Evolutionary conservation across 2,888 invertebrate species (phyloP).

Genomic region (Doris montereyensis): DNA sequence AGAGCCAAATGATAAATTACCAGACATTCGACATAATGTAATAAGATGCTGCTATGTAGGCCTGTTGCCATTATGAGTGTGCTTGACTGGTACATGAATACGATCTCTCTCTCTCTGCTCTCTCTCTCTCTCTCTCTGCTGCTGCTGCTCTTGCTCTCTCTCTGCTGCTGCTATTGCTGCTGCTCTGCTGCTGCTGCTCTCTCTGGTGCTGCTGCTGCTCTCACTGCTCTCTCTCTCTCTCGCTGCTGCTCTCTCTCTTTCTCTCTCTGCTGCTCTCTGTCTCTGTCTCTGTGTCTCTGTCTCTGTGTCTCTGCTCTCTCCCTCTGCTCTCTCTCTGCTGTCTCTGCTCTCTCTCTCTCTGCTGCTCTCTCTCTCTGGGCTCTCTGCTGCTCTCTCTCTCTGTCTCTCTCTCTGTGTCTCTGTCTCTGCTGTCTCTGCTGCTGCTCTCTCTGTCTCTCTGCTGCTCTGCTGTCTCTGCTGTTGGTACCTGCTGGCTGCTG

Average conservation of each 20-base stretch:
- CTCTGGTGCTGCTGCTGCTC: no score
- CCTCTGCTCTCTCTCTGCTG: not conserved
- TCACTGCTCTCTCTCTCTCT: not conserved
- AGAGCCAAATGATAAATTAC: no score
- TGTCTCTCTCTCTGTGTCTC: no score
- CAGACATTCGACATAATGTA: no score
- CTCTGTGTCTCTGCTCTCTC: conserved; percentile 2
- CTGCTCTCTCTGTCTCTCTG: not conserved
- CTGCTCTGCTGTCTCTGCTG: not conserved
- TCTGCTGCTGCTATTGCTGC: not conserved
- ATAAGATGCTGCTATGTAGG: no score
- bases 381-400: not conserved
- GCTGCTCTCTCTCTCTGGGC: not conserved
- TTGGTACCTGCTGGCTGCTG: not conserved
- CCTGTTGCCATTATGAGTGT: no score
- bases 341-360: not conserved
- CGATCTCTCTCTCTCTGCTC: no score
- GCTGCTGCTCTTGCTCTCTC: not conserved
- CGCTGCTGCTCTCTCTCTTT: not conserved
- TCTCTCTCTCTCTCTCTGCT: conserved; percentile 16
- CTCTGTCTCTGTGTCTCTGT: not conserved
- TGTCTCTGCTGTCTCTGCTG: not conserved
- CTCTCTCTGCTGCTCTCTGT: conserved; percentile 10
- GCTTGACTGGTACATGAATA: no score
- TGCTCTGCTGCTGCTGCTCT: no score